Conservation (phyloP, 2,888 invertebrate genomes). For the Brenthis ino region DNA sequence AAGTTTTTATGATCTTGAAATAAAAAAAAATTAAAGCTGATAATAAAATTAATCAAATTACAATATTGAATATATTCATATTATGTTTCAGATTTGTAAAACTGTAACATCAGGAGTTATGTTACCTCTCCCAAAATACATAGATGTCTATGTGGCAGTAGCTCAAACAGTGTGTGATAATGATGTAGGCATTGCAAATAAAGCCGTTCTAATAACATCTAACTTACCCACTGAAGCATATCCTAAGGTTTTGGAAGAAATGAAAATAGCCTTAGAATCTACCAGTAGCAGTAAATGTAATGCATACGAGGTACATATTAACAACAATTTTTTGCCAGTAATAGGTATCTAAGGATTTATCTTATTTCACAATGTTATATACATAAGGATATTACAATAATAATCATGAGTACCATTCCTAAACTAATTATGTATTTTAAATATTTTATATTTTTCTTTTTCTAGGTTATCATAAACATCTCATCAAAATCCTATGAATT, state of each 20-base stretch:
- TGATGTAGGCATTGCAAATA: conserved; percentile 83
- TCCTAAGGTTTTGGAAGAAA: conserved; percentile 77
- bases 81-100: conserved; percentile 61
- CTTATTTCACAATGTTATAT: not conserved
- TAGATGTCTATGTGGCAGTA: conserved; percentile 80
- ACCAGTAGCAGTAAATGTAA: conserved; percentile 85
- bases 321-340: no score
- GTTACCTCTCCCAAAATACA: conserved; percentile 69
- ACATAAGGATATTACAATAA: not conserved
- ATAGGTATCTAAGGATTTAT: no score
- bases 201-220: conserved; percentile 81
- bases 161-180: conserved; percentile 83
- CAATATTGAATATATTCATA: not conserved
- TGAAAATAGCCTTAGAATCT: conserved; percentile 80
- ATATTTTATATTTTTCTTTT: conserved; percentile 37
- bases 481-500: conserved; percentile 82
- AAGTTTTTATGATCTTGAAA: conserved; percentile 32
- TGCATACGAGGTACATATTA: conserved; percentile 83
- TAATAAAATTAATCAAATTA: not conserved
- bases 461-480: conserved; percentile 84
- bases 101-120: conserved; percentile 53
- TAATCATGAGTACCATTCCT: not conserved
- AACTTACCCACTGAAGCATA: conserved; percentile 78
- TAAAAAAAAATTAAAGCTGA: not conserved
- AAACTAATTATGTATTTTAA: not conserved